These are phyloP conservation scores for Hybos culiciformis DNA, from an alignment of 2,888 invertebrate genomes.

Conservation along the genomic window DNA sequence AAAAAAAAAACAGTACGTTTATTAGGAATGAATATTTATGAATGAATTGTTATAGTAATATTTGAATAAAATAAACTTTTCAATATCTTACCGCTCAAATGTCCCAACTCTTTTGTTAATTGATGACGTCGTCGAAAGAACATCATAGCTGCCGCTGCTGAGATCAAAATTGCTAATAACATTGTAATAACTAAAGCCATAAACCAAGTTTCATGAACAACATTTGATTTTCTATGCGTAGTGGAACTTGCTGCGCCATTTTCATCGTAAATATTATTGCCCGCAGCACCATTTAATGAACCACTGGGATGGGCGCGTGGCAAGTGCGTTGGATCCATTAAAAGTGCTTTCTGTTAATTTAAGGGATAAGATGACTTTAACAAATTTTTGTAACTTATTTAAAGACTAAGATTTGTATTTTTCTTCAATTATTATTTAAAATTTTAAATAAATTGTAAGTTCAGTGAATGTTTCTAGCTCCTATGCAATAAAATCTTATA, in stretches of 20 bases:
- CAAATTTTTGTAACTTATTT: constrained; percentile 6
- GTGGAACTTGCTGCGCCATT: constrained; percentile 31
- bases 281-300: constrained; percentile 25
- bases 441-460: too few species aligned
- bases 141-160: constrained; percentile 30
- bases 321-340: constrained; percentile 35
- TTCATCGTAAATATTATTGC: constrained; percentile 19
- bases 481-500: too few species aligned
- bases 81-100: constrained; percentile 41
- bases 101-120: constrained; percentile 44
- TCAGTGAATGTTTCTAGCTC: too few species aligned
- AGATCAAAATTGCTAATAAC: constrained; percentile 28
- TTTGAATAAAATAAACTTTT: too few species aligned
- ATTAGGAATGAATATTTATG: background rate
- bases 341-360: constrained; percentile 27
- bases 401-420: too few species aligned
- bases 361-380: constrained; percentile 5
- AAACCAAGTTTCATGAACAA: constrained; percentile 34
- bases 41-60: too few species aligned
- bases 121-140: constrained; percentile 35
- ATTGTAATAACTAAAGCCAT: constrained; percentile 32
- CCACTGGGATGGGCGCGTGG: constrained; percentile 38
- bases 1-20: background rate
- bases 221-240: constrained; percentile 31
- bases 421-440: too few species aligned